Conservation (phyloP, 2,113 vertebrate genomes). For the Ursus arctos region DNA sequence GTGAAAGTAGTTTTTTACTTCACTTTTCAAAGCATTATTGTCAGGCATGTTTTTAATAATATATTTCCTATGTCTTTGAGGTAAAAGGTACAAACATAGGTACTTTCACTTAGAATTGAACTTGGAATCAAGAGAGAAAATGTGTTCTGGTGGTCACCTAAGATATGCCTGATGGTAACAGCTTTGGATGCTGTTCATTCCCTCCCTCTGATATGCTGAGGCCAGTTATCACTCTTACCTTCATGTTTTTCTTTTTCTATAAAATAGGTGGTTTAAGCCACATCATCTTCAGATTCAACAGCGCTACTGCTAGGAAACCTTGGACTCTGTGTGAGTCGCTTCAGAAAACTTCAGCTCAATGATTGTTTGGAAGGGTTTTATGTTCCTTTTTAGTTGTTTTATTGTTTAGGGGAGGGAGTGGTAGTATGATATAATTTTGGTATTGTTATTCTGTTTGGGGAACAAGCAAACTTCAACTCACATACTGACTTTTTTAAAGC, state of each 20-base stretch:
- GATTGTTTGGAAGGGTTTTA: conserved; percentile 4
- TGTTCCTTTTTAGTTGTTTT: neutral
- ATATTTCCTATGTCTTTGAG: conserved; percentile 13
- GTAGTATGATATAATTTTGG: neutral
- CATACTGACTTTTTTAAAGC: conserved; percentile 10
- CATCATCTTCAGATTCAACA: neutral
- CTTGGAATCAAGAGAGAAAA: conserved; percentile 40
- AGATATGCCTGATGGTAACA: neutral
- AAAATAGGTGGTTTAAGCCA: neutral
- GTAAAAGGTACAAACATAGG: neutral
- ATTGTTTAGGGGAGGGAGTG: neutral
- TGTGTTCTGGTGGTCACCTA: neutral
- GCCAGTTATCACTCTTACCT: neutral
- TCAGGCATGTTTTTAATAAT: conserved; percentile 16
- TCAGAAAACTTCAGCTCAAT: neutral
- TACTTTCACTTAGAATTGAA: conserved; percentile 31
- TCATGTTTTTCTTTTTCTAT: neutral
- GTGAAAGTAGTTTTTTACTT: conserved; percentile 1
- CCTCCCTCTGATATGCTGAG: neutral
- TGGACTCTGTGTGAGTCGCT: neutral
- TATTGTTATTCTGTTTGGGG: neutral
- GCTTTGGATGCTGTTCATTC: neutral
- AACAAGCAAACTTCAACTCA: conserved; percentile 17
- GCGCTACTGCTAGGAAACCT: neutral
- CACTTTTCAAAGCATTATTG: conserved; percentile 36